Conservation (phyloP, 2,113 vertebrate species). For the Thunnus maccoyii region DNA sequence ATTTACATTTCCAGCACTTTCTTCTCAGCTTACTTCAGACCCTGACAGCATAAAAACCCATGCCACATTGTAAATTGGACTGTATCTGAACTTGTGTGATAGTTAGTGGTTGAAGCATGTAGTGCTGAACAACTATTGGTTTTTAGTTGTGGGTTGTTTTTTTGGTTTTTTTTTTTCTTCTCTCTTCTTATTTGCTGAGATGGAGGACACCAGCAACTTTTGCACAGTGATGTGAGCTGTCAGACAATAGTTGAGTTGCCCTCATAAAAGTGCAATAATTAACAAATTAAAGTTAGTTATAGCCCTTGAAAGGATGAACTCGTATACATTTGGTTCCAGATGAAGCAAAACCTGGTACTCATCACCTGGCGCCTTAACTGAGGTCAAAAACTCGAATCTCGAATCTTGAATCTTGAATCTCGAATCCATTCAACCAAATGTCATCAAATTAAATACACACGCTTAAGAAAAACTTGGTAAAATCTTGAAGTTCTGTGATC, state of each 20-base stretch:
- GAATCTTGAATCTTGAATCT: too few relatives aligned
- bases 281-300: neutral
- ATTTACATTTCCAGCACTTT: neutral
- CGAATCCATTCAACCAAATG: neutral
- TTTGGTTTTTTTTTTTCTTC: too few relatives aligned
- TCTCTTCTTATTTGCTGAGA: too few relatives aligned
- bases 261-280: neutral
- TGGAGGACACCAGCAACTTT: neutral
- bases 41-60: neutral
- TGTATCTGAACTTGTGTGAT: neutral
- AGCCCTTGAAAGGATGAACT: neutral
- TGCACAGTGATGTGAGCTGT: constrained; percentile 4
- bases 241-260: neutral
- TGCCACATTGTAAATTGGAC: neutral
- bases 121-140: too few relatives aligned
- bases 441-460: constrained; percentile 19
- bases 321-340: neutral
- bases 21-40: neutral
- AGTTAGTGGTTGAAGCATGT: neutral
- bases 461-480: constrained; percentile 2
- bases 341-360: neutral
- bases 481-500: neutral
- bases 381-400: neutral
- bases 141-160: too few relatives aligned
- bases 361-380: neutral